Conservation (phyloP, 2,113 vertebrate genomes). For the Tenrec ecaudatus region DNA sequence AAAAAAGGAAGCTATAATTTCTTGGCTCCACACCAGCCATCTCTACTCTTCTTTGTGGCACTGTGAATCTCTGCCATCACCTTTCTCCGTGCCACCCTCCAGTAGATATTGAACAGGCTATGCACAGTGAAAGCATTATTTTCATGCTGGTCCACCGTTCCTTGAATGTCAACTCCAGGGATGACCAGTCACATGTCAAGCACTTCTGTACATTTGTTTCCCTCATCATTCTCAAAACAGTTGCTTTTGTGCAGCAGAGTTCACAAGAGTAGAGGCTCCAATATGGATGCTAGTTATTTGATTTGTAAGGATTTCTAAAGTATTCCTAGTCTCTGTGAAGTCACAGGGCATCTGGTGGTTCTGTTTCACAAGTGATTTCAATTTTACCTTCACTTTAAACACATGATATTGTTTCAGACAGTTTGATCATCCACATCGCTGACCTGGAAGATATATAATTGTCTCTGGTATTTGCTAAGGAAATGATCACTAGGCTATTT, state of each 20-base stretch:
- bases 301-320: too few species aligned
- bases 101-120: neutral
- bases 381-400: too few species aligned
- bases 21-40: neutral
- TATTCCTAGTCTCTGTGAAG: too few species aligned
- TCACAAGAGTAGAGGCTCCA: too few species aligned
- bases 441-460: neutral
- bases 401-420: neutral
- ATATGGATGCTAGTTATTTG: too few species aligned
- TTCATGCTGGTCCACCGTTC: neutral
- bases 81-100: too few species aligned
- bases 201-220: too few species aligned
- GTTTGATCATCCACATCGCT: neutral
- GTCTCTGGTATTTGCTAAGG: neutral
- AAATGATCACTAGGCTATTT: neutral
- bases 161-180: neutral
- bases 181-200: neutral
- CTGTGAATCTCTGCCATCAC: too few species aligned
- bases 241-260: too few species aligned
- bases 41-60: neutral
- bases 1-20: neutral
- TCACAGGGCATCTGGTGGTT: too few species aligned
- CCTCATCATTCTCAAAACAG: too few species aligned
- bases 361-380: too few species aligned
- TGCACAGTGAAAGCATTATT: neutral